Evolutionary conservation across 2,113 vertebrate genomes (phyloP), one percentile per base, ranked within the genome.

Genomic region (Pyrgilauda ruficollis): DNA sequence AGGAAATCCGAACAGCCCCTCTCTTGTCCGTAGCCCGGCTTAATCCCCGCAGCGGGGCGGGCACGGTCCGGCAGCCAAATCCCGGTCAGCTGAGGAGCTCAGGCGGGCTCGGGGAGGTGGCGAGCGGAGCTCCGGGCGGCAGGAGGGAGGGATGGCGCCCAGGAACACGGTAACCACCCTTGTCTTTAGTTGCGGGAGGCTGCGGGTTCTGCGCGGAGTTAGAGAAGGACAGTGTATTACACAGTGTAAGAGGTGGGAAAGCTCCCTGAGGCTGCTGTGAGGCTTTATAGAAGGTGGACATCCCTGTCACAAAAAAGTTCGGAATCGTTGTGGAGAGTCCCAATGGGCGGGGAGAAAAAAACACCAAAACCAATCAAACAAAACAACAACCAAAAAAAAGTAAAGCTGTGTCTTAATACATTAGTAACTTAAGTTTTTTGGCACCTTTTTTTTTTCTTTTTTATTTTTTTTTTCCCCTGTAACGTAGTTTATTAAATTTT

Each of bases 71-170:
- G 62, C 53, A 5, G 83, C 76, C 69, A 89, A 81, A 93, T 79
- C 81, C 63, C 46, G 4, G 84, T 94, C 95, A 94, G 84, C 14
- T 96, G 94, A 91, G 92, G 44, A 11, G 87, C 86, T 23, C 6
- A 14, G 75, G 53, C 8, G 14, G 31, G 9, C 1, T 21, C 2
- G 17, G 30, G 31, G 39, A 44, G 33, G 55, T 31, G 5, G n/a
- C 9, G 22, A 44, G 56, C 13, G 15, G 24, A 44, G 52, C 70
- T 68, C 2, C 33, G 33, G 37, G 19, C 55, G 15, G 87, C 69
- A 8, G 47, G 28, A 76, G 70, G 35, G 23, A 58, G 50, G n/a
- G 4, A 95, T 94, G 96, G 7, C 69, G 3, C 68, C 58, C 6
- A 0, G 9, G 56, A 59, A 17, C 33, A 69, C 93, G 96, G 96